Evolutionary conservation across 2,113 vertebrate genomes (phyloP).

Genomic region (Progne subis): DNA sequence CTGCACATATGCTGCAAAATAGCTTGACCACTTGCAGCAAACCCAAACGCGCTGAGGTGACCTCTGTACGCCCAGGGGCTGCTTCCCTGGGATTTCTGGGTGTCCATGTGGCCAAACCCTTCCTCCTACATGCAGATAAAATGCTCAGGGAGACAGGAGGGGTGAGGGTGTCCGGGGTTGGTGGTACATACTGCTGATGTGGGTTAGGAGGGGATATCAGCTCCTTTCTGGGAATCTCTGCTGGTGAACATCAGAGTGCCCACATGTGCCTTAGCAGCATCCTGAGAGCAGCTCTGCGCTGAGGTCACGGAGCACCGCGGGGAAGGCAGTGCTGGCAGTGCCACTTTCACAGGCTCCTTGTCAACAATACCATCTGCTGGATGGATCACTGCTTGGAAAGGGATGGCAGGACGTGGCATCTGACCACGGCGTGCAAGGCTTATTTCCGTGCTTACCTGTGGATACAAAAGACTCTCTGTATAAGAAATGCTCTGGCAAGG

Average conservation of each 20-base stretch:
- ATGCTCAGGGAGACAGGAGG: background rate
- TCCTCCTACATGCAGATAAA: rapidly evolving
- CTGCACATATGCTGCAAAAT: constrained; percentile 47
- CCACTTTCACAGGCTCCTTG: constrained; percentile 44
- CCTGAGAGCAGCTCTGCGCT: background rate
- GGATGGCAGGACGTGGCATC: constrained; percentile 14
- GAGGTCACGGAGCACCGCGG: constrained; percentile 5
- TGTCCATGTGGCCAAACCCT: background rate
- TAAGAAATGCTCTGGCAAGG: background rate
- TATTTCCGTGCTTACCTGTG: constrained; percentile 38
- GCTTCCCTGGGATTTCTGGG: background rate
- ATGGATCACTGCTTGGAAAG: constrained; percentile 54
- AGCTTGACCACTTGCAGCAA: constrained; percentile 32
- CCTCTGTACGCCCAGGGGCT: background rate
- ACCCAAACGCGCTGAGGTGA: rapidly evolving
- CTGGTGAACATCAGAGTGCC: constrained; percentile 6
- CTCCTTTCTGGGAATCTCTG: background rate
- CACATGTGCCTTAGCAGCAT: constrained; percentile 48
- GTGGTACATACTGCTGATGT: background rate
- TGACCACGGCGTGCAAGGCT: background rate
- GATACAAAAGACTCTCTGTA: background rate
- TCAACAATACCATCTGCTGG: constrained; percentile 64
- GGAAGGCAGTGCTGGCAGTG: constrained; percentile 18
- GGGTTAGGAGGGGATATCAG: background rate
- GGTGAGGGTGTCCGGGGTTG: background rate